Evolutionary conservation across 2,888 invertebrate genomes (phyloP), one percentile per base, ranked within the genome.

Genomic region (Latheticus oryzae): DNA sequence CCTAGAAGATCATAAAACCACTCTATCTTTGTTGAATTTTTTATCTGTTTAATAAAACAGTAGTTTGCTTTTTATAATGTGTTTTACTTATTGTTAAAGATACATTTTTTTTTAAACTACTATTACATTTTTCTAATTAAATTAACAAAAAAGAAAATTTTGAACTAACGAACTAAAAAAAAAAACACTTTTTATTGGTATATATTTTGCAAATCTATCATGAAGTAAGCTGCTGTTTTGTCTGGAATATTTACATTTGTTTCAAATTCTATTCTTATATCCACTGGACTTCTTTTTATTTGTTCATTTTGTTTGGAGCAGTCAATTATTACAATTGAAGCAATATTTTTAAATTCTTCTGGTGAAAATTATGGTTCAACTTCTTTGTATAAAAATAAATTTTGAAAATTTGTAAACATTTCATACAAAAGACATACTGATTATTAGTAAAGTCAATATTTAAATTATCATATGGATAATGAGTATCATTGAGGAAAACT

Each of bases 361-460:
- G 56, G 40, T 7, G 12, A 28, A 42, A 56, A 38, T 13, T 17
- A 16, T 19, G 24, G 24, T 24, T 24, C 24, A 24, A n/a, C 37
- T 26, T 8, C 24, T 38, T 45, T 26, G 4, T 30, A 32, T 7
- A 38, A 45, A 53, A 23, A 32, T 12, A 7, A 12, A 12, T 13
- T 32, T 32, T 32, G 32, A 32, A 32, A 32, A 32, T 32, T 13
- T 11, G 53, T 35, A 51, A 19, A 60, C 56, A 60, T 60, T 48
- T 61, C 43, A 45, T 58, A 61, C 9, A 24, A 24, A 2, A 24
- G 24, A 24, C 24, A 24, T 24, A 24, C 24, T 24, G 24, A 9
- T 24, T 24, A 9, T 24, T 24, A 24, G n/a, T 24, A 9, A 24
- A 24, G 9, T 24, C 9, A 8, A 24, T 24, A 24, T 24, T 24